Evolutionary conservation across 2,888 invertebrate species (phyloP).

Genomic region (Chironomus riparius): DNA sequence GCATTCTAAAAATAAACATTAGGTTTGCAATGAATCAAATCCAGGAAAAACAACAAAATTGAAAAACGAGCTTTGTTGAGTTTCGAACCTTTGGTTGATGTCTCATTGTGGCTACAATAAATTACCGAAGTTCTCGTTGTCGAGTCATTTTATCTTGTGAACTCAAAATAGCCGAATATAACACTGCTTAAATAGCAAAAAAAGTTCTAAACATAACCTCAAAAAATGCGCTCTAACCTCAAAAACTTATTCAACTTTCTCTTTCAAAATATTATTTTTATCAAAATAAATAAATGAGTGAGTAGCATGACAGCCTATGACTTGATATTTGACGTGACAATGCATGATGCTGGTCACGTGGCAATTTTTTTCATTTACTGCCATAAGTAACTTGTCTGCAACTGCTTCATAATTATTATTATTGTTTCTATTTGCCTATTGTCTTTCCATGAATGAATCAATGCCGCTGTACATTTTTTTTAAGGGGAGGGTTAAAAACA

Average conservation of each 20-base stretch:
- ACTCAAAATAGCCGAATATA: too few relatives aligned
- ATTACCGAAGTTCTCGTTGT: too few relatives aligned
- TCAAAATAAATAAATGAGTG: background rate
- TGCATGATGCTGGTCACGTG: constrained; percentile 25
- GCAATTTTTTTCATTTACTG: background rate
- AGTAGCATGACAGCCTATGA: constrained; percentile 6
- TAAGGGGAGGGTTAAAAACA: background rate
- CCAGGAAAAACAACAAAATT: too few relatives aligned
- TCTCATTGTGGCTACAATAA: too few relatives aligned
- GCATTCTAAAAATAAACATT: too few relatives aligned
- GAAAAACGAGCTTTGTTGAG: too few relatives aligned
- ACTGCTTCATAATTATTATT: constrained; percentile 20
- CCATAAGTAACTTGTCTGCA: constrained; percentile 15
- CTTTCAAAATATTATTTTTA: too few relatives aligned
- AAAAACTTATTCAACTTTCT: too few relatives aligned
- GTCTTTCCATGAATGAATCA: background rate
- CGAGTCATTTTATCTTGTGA: too few relatives aligned
- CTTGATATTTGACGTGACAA: constrained; percentile 21
- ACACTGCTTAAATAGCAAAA: too few relatives aligned
- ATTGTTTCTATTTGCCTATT: background rate
- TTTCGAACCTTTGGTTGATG: too few relatives aligned
- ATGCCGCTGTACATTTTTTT: background rate
- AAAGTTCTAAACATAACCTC: background rate
- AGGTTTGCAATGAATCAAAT: too few relatives aligned
- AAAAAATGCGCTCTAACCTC: background rate